Percentiles rank a stretch among this genome's conserved stretches.
These are phyloP conservation scores for Brachionus rotundiformis DNA, from an alignment of 1,140 invertebrate species.

Conservation along the genomic window DNA sequence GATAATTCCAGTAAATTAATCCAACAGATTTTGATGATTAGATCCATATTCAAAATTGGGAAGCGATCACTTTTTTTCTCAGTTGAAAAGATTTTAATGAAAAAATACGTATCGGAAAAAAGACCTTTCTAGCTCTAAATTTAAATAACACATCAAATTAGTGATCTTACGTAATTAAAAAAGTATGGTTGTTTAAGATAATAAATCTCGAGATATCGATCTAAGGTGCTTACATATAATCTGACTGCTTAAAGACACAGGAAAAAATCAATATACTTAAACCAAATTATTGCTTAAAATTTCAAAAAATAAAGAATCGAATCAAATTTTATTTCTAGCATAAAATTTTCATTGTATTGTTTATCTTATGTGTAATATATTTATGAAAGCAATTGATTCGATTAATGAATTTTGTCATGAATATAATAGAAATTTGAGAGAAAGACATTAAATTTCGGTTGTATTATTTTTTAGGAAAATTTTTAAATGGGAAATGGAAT, in stretches of 20 bases:
- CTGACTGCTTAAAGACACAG: not conserved
- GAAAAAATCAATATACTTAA: slow-evolving; percentile 40
- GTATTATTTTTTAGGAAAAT: not conserved
- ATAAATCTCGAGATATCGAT: not conserved
- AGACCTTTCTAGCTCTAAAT: not conserved
- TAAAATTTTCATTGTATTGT: slow-evolving; percentile 9
- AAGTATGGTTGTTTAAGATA: not conserved
- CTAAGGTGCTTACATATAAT: not conserved
- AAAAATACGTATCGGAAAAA: not conserved
- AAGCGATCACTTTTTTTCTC: not conserved
- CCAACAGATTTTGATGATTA: not conserved
- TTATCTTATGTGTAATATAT: not conserved
- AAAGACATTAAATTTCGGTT: slow-evolving; percentile 26
- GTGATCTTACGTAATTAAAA: not conserved
- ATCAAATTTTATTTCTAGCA: slow-evolving; percentile 37
- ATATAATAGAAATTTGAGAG: slow-evolving; percentile 7
- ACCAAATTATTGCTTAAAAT: slow-evolving; percentile 6
- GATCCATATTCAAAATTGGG: not conserved
- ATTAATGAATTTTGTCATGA: slow-evolving; percentile 30
- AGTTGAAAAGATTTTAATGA: not conserved
- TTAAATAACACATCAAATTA: slow-evolving; percentile 22
- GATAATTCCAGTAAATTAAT: not conserved
- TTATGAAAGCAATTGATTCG: slow-evolving; percentile 22
- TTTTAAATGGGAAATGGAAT: not conserved
- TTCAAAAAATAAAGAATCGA: slow-evolving; percentile 23